These are phyloP conservation scores for Dryoscopus gambensis DNA, from an alignment of 2,113 vertebrate genomes.

Conservation along the genomic window DNA sequence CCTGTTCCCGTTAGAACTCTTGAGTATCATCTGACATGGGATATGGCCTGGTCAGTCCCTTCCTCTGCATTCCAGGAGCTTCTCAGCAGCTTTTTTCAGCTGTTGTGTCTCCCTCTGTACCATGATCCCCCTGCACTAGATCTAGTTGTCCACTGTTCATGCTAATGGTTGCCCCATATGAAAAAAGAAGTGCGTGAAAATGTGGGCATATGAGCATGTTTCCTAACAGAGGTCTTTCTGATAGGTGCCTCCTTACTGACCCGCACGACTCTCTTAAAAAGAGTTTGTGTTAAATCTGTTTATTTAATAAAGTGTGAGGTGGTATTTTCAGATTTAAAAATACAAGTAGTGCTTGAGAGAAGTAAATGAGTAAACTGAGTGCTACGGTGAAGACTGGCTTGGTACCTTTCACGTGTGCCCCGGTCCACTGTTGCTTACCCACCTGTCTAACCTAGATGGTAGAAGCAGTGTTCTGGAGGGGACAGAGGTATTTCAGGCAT, in stretches of 20 bases:
- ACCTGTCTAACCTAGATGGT: not conserved
- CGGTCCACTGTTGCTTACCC: not conserved
- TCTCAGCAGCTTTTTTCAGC: not conserved
- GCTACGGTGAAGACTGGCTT: not conserved
- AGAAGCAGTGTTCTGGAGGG: not conserved
- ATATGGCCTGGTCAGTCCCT: not conserved
- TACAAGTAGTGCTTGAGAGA: not conserved
- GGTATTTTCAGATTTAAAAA: not conserved
- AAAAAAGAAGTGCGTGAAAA: not conserved
- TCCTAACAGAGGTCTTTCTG: not conserved
- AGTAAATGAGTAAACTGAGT: not conserved
- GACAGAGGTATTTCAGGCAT: not conserved
- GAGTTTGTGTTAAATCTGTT: not conserved
- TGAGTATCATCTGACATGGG: not conserved
- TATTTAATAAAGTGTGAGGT: not conserved
- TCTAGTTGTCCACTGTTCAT: fast-evolving
- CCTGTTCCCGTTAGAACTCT: not conserved
- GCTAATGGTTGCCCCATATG: not conserved
- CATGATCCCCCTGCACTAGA: not conserved
- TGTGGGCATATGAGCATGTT: not conserved
- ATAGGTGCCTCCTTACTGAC: not conserved
- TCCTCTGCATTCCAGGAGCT: not conserved
- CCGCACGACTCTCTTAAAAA: not conserved
- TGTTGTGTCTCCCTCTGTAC: not conserved
- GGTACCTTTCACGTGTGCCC: not conserved